A percentile compares a stretch with the other conserved stretches of the same genome.
These are phyloP conservation scores for Iselma pallidipennis DNA, from an alignment of 2,888 invertebrate species.

Conservation along the genomic window DNA sequence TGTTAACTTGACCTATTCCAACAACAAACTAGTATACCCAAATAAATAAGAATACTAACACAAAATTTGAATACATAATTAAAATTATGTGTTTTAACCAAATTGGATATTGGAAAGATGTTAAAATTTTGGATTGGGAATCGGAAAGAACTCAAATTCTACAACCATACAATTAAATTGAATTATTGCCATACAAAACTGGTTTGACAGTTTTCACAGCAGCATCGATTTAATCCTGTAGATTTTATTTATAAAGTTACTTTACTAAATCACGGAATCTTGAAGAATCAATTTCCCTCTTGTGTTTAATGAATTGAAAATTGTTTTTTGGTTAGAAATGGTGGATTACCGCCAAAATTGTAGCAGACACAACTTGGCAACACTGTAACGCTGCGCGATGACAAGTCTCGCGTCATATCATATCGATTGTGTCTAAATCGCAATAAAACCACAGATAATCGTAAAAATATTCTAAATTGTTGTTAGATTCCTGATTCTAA, in stretches of 20 bases:
- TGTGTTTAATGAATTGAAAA: neutral
- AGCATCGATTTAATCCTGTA: neutral
- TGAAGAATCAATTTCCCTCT: neutral
- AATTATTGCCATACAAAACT: slow-evolving; percentile 3
- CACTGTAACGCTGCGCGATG: slow-evolving; percentile 40
- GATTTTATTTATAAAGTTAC: neutral
- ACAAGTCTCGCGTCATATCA: slow-evolving; percentile 40
- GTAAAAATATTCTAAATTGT: neutral
- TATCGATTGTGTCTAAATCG: neutral
- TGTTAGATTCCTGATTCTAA: neutral
- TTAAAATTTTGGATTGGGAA: neutral
- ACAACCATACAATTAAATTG: slow-evolving; percentile 1
- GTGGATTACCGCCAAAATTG: neutral
- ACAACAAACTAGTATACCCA: neutral
- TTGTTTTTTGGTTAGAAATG: neutral
- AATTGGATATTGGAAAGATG: neutral
- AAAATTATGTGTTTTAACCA: no score
- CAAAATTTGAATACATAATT: no score
- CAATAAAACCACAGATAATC: neutral
- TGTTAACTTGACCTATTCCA: neutral
- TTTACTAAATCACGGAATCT: neutral
- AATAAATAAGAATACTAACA: neutral
- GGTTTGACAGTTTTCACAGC: neutral
- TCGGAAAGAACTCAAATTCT: neutral
- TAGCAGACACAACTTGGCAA: slow-evolving; percentile 21